Evolutionary conservation across 2,888 invertebrate genomes (phyloP).

Genomic region (Hydraecia micacea): DNA sequence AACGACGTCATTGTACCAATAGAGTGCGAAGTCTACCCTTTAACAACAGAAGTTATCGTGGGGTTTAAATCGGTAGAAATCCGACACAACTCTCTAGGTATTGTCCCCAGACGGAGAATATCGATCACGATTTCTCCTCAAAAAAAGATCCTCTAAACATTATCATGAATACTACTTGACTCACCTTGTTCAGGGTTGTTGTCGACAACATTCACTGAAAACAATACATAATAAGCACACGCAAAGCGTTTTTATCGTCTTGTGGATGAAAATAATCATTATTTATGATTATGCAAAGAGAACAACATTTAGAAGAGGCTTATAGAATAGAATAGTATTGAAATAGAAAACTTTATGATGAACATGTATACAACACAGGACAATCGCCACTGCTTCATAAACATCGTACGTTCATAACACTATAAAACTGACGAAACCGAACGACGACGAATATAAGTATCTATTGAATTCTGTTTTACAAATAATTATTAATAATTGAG

Average conservation of each 20-base stretch:
- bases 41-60: too few relatives aligned
- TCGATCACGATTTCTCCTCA: neutral
- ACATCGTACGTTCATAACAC: neutral
- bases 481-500: neutral
- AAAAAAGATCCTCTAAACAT: neutral
- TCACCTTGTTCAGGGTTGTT: constrained; percentile 38
- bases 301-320: neutral
- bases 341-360: neutral
- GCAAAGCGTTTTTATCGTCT: constrained; percentile 50
- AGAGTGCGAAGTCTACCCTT: neutral
- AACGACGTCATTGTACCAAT: neutral
- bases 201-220: constrained; percentile 48
- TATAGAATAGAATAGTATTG: neutral
- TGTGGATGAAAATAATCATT: constrained; percentile 30
- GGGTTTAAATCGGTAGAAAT: too few relatives aligned
- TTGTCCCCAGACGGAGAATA: neutral
- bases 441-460: too few relatives aligned
- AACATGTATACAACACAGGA: neutral
- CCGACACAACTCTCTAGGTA: too few relatives aligned
- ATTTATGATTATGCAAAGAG: neutral
- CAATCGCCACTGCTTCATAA: neutral
- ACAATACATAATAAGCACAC: constrained; percentile 19
- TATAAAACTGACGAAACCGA: neutral
- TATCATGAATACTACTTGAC: constrained; percentile 9
- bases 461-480: too few relatives aligned